Percentiles rank a stretch among this genome's conserved stretches.
phyloP scores from a whole-genome alignment of 2,797 vertebrate genomes.

The Urosaurus nigricauda region DNA sequence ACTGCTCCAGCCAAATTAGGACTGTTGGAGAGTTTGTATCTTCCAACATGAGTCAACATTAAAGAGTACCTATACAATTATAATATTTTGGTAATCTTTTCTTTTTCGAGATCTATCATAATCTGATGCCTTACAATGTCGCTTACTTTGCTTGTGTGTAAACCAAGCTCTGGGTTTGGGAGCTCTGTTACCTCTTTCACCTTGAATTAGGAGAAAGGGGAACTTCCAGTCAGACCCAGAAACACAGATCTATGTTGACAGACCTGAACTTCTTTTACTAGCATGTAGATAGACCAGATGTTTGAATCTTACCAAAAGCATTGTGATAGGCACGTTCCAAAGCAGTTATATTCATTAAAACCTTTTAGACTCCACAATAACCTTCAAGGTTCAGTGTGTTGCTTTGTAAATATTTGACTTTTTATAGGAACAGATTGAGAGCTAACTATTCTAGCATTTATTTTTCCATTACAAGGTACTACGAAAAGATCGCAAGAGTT shows the following conservation, averaged over 20 bases:
- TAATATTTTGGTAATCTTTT: too few relatives aligned
- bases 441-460: conserved; percentile 48
- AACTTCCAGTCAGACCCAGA: not conserved
- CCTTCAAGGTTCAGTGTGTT: conserved; percentile 56
- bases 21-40: too few relatives aligned
- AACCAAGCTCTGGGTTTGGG: not conserved
- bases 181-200: not conserved
- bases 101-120: not conserved
- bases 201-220: not conserved
- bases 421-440: conserved; percentile 51
- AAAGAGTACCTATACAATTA: too few relatives aligned
- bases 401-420: conserved; percentile 61
- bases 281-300: not conserved
- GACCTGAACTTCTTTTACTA: not conserved
- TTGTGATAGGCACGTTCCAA: conserved; percentile 25
- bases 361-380: conserved; percentile 49
- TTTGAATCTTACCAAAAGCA: not conserved
- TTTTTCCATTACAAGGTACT: conserved; percentile 46
- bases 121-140: not conserved
- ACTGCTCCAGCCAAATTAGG: too few relatives aligned
- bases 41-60: too few relatives aligned
- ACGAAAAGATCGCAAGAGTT: conserved; percentile 30
- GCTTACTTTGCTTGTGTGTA: not conserved
- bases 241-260: not conserved
- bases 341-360: conserved; percentile 56